Evolutionary conservation across 2,888 invertebrate species (phyloP).

Genomic region (Drosophila anomelani): DNA sequence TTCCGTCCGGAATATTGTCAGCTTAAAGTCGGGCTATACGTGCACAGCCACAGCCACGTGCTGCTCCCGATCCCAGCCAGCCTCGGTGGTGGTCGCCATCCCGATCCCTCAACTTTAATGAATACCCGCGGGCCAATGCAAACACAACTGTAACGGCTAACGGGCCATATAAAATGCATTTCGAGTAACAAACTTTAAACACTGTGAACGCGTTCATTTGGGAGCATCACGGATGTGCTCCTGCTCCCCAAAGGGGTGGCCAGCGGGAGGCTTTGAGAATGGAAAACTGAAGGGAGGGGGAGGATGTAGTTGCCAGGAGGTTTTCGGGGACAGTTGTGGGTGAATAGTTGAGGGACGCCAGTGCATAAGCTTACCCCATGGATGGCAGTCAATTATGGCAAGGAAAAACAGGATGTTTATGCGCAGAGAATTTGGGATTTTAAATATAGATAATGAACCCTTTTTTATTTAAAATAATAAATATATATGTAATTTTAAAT

Average conservation of each 20-base stretch:
- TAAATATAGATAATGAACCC: too few species aligned
- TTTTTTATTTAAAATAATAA: neutral
- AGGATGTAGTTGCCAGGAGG: neutral
- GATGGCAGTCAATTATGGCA: constrained; percentile 19
- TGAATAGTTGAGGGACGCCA: constrained; percentile 32
- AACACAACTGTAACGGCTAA: constrained; percentile 66
- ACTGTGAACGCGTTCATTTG: constrained; percentile 66
- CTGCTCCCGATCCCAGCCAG: constrained; percentile 24
- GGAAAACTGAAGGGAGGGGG: neutral
- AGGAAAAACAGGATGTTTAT: constrained; percentile 24
- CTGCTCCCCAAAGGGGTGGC: constrained; percentile 9
- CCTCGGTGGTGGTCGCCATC: neutral
- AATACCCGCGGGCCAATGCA: constrained; percentile 65
- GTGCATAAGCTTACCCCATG: constrained; percentile 17
- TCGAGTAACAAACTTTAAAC: constrained; percentile 71
- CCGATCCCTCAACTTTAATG: constrained; percentile 62
- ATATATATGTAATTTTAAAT: neutral
- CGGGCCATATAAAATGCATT: constrained; percentile 76
- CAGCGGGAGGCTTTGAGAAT: neutral
- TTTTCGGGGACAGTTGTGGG: constrained; percentile 23
- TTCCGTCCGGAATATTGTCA: constrained; percentile 49
- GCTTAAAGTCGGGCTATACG: constrained; percentile 62
- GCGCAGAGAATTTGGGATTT: neutral
- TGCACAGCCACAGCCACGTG: constrained; percentile 17
- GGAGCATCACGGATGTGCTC: constrained; percentile 44